Evolutionary conservation across 1,140 invertebrate genomes (phyloP), one percentile per base, ranked within the genome.

Genomic region (Lordiphosa mommai): DNA sequence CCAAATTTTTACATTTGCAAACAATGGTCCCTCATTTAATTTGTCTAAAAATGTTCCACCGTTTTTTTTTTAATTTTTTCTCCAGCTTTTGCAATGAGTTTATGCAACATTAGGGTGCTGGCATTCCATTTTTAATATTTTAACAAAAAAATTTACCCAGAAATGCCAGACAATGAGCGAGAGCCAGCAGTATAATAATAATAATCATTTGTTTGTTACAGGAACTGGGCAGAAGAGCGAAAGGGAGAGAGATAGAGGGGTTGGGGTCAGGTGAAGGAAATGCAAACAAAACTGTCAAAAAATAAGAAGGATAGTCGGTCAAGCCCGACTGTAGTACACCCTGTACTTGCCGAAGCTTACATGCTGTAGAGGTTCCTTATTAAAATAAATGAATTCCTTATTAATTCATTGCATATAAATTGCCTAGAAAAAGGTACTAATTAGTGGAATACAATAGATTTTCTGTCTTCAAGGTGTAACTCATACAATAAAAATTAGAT

Each of bases 281-380:
- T 27, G 52, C 76, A 84, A 84, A 76, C 66, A 72, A 30, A 84
- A 72, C 76, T 84, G 71, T 76, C 77, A 44, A 80, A 82, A 82
- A 80, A 73, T 23, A 23, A 6, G 20, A 23, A 23, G 6, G 5
- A 23, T 4, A n/a, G n/a, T n/a, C 16, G 4, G 20, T 23, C 4
- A 6, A 5, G 20, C 5, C 5, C 17, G 17, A 4, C 1, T 20
- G 17, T 20, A 3, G 3, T 4, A 20, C 4, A 20, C 17, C 17
- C 17, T 3, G 1, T 17, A n/a, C n/a, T n/a, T n/a, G n/a, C n/a
- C n/a, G n/a, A n/a, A n/a, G n/a, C n/a, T n/a, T n/a, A n/a, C n/a
- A n/a, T n/a, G n/a, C n/a, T n/a, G n/a, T n/a, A n/a, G n/a, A n/a
- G n/a, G n/a, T n/a, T n/a, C n/a, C n/a, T n/a, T n/a, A n/a, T n/a